phyloP scores from a whole-genome alignment of 2,797 vertebrate genomes.

The Numenius phaeopus region DNA sequence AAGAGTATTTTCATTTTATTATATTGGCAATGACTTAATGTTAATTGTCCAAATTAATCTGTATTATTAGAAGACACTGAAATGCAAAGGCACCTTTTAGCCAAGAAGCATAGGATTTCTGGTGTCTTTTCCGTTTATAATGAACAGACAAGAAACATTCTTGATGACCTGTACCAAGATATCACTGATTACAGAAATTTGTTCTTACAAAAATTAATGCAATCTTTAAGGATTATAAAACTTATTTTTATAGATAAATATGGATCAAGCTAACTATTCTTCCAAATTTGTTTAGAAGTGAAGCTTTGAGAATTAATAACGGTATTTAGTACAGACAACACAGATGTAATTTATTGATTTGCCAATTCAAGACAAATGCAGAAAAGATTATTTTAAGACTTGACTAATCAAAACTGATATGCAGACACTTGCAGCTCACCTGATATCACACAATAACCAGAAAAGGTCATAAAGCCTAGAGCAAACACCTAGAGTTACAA shows the following conservation, averaged over 20 bases:
- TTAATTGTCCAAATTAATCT: background rate
- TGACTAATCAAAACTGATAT: background rate
- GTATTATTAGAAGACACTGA: background rate
- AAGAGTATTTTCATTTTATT: background rate
- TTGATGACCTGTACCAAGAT: background rate
- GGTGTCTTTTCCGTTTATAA: background rate
- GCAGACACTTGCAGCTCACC: background rate
- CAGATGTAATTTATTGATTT: background rate
- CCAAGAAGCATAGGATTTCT: background rate
- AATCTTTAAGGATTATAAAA: background rate
- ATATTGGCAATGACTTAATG: background rate
- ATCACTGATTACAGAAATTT: background rate
- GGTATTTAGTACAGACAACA: background rate
- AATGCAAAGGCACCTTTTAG: background rate
- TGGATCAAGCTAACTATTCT: background rate
- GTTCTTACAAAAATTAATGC: background rate
- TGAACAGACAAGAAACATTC: background rate
- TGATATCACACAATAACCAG: background rate
- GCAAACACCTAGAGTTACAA: background rate
- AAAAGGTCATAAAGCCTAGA: background rate
- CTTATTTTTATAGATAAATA: background rate
- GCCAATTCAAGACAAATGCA: background rate
- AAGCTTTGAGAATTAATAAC: background rate
- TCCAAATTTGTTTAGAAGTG: background rate
- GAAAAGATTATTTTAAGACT: background rate